Conservation (phyloP, 2,888 invertebrate species). For the Venustoraphidia nigricollis region DNA sequence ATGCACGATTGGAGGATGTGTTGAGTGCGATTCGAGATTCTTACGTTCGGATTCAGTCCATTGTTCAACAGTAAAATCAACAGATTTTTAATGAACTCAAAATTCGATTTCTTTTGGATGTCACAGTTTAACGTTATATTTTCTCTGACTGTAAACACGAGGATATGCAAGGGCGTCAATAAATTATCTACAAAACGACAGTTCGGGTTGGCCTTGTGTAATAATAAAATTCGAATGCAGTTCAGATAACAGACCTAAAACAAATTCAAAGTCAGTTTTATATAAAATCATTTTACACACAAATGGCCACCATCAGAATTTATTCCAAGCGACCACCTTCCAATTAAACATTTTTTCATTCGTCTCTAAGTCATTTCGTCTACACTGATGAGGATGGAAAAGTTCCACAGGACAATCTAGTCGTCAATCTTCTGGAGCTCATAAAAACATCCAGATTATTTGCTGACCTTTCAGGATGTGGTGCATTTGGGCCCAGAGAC, state of each 20-base stretch:
- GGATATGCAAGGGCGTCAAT: conserved; percentile 46
- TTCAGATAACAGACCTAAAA: conserved; percentile 51
- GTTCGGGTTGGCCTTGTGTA: conserved; percentile 58
- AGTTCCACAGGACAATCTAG: too few relatives aligned
- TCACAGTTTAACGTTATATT: conserved; percentile 52
- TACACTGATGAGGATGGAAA: too few relatives aligned
- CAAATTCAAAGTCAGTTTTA: conserved; percentile 7
- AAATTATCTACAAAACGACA: conserved; percentile 51
- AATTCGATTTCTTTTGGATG: conserved; percentile 47
- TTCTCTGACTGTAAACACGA: conserved; percentile 55
- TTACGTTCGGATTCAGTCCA: conserved; percentile 48
- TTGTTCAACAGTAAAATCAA: conserved; percentile 46
- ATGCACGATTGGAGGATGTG: conserved; percentile 55
- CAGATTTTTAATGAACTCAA: conserved; percentile 54
- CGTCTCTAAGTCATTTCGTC: too few relatives aligned
- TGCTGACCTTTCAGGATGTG: too few relatives aligned
- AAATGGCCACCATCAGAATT: too few relatives aligned
- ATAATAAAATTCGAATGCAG: conserved; percentile 50
- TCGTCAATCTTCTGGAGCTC: too few relatives aligned
- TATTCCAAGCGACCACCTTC: too few relatives aligned
- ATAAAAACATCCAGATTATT: too few relatives aligned
- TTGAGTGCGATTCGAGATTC: conserved; percentile 41
- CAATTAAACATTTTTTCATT: too few relatives aligned
- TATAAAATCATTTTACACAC: background rate
- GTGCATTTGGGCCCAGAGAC: too few relatives aligned